Percentiles rank a stretch among this genome's conserved stretches.
Conservation (phyloP, 1,140 invertebrate species). For the Diorhabda elongata region DNA sequence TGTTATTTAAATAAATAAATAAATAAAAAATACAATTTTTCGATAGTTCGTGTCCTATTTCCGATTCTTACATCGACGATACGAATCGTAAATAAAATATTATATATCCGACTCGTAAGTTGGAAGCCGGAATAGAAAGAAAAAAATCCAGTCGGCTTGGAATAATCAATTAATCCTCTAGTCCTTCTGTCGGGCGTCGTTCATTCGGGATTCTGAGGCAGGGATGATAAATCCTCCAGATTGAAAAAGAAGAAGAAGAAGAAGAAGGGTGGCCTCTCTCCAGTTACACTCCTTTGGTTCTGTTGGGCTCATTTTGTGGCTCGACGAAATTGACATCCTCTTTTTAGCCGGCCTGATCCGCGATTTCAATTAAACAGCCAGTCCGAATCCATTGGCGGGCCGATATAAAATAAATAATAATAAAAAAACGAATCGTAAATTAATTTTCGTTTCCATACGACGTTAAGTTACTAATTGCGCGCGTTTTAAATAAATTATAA, state of each 20-base stretch:
- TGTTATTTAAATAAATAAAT: no score
- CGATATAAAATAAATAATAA: no score
- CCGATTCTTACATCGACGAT: not conserved
- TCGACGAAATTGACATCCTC: conserved; percentile 33
- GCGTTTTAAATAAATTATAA: no score
- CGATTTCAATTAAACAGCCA: conserved; percentile 31
- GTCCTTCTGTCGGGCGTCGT: not conserved
- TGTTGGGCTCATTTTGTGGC: conserved; percentile 4
- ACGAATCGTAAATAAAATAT: not conserved
- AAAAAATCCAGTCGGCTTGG: not conserved
- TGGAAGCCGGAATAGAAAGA: not conserved
- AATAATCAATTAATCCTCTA: conserved; percentile 1
- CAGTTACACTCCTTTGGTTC: not conserved
- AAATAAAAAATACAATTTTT: no score
- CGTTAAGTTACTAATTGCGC: no score
- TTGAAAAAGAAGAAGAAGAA: conserved; percentile 1
- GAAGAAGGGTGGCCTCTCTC: not conserved
- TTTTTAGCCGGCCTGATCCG: conserved; percentile 34
- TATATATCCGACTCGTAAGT: not conserved
- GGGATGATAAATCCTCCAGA: conserved; percentile 1
- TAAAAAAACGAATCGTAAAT: no score
- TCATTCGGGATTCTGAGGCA: not conserved
- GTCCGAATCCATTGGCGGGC: conserved; percentile 16
- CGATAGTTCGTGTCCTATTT: no score
- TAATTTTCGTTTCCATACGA: no score